Percentiles rank a stretch among this genome's conserved stretches.
Evolutionary conservation across 23 tunicate species (phyloP).

Genomic region (Oikopleura dioica): DNA sequence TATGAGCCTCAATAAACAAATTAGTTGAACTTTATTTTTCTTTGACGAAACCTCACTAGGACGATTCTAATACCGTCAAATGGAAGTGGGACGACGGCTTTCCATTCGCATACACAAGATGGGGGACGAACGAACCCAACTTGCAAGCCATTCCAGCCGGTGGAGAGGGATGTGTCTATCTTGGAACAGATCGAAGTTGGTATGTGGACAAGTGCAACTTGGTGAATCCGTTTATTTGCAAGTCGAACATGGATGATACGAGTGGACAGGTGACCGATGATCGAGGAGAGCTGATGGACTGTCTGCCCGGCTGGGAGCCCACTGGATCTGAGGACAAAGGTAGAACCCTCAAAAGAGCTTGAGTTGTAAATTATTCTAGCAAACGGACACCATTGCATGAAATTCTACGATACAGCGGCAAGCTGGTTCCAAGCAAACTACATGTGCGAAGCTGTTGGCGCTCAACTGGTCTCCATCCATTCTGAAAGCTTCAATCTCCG

Average conservation of each 20-base stretch:
- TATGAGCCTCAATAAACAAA: too few species aligned
- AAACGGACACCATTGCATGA: slow-evolving; percentile 14
- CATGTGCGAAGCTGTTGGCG: not conserved
- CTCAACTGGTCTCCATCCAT: not conserved
- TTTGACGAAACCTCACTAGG: too few species aligned
- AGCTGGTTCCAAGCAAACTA: not conserved
- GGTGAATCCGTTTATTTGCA: not conserved
- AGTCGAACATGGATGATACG: not conserved
- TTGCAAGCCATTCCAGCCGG: not conserved
- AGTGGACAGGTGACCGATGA: not conserved
- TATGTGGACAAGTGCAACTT: not conserved
- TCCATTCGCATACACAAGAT: slow-evolving; percentile 3
- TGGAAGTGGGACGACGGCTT: slow-evolving; percentile 11
- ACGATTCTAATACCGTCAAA: too few species aligned
- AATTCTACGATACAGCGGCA: not conserved
- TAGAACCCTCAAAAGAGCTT: not conserved
- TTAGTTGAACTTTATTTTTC: too few species aligned
- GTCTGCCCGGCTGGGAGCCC: not conserved
- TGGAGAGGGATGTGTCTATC: not conserved
- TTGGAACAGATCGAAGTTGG: not conserved
- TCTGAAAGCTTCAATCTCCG: not conserved
- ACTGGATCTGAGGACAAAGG: not conserved
- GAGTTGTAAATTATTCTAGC: not conserved
- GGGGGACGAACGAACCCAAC: not conserved
- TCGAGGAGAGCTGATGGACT: not conserved